Conservation (phyloP, 2,888 invertebrate genomes). For the Apocheima hispidaria region DNA sequence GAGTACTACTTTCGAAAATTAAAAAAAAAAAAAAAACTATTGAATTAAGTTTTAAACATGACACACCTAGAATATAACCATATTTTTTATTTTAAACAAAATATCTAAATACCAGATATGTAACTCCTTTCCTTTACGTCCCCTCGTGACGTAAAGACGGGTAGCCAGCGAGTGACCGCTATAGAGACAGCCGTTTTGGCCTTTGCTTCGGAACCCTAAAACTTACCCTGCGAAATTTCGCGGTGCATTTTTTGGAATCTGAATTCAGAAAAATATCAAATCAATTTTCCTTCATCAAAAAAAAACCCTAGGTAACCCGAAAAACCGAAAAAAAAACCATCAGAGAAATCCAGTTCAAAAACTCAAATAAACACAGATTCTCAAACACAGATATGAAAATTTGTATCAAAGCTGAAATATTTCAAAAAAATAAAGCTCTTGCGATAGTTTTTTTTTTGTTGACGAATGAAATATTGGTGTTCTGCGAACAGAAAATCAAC, state of each 20-base stretch:
- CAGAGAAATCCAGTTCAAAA: constrained; percentile 8
- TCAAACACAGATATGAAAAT: constrained; percentile 20
- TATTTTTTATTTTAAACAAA: too few species aligned
- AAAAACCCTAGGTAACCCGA: too few species aligned
- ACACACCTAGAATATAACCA: too few species aligned
- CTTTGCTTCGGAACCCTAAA: too few species aligned
- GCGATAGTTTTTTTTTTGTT: constrained; percentile 39
- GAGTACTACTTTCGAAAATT: too few species aligned
- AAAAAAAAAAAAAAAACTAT: too few species aligned
- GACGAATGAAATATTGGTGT: constrained; percentile 51
- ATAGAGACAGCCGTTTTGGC: too few species aligned
- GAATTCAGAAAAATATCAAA: neutral
- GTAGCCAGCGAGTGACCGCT: too few species aligned
- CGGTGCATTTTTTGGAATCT: neutral
- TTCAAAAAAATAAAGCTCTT: constrained; percentile 31
- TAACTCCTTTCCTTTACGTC: too few species aligned
- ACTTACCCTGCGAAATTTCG: neutral
- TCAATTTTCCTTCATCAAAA: neutral
- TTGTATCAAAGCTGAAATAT: constrained; percentile 33
- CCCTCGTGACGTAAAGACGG: too few species aligned
- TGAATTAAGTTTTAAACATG: too few species aligned
- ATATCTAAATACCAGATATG: too few species aligned
- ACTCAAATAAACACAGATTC: constrained; percentile 26
- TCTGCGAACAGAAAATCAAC: constrained; percentile 48
- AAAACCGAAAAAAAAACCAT: neutral